Evolutionary conservation across 1,140 invertebrate species (phyloP), one percentile per base, ranked within the genome.

Genomic region (Paralvinella palmiformis): DNA sequence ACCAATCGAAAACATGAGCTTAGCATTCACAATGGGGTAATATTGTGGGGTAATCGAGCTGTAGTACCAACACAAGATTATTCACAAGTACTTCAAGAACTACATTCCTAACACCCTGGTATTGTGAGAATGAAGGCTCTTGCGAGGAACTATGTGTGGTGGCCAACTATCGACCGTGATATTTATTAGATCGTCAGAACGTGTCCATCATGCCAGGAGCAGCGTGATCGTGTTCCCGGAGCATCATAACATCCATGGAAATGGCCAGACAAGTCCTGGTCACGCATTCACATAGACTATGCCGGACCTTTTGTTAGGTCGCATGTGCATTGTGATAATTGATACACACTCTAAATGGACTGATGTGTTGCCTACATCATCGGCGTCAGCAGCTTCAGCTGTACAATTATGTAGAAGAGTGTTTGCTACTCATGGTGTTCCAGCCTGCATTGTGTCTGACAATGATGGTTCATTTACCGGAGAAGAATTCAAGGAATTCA

Each of bases 391-490:
- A n/a, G 45, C 22, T 15, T 35, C 59, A 31, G 67, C 65, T 13
- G 66, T 69, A 5, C 29, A 63, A 36, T 22, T 57, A 48, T 27
- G 77, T n/a, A 71, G 72, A 58, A 36, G 48, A 29, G 72, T 77
- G 6, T 79, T 82, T 70, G 67, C 71, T 4, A 66, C 67, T 33
- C 72, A 75, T 68, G 81, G 77, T 24, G 66, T 80, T 57, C 79
- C 77, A 6, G 29, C 73, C 32, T 69, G 68, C 22, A 15, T 82
- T 17, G 73, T 81, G 41, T 71, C 74, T 0, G 82, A 84, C 68
- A 80, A 79, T 65, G 79, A 73, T 36, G 72, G 79, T 17, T 69
- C 75, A 55, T 83, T 82, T 61, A 74, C 69, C 13, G 76, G 72
- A 4, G 45, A 61, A 59, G 70, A 78, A 65, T 82, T 83, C 67